Base-by-base conservation (phyloP, 2,113 vertebrate species). In the Peromyscus maniculatus region DNA sequence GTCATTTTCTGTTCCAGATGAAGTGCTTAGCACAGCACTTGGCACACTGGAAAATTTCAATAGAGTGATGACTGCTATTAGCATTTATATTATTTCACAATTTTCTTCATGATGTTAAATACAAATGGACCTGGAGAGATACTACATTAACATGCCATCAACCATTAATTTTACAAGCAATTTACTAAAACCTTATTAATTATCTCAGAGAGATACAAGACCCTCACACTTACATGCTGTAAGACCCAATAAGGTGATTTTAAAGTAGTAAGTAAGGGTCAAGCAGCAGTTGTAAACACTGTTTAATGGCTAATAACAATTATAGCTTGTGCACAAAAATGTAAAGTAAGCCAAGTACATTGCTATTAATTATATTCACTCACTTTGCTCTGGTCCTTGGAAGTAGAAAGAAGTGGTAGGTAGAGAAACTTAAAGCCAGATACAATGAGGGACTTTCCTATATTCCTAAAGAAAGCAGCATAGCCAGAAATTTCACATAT, bases 31-130 rank as follows among this genome's bases (percentile, higher is more conserved):
- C 91, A 66, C 6, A 94, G 71, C 46, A 69, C 78, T 93, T 71
- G 83, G 69, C 55, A 87, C 74, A 71, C 1, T 66, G 28, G 46
- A 75, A 57, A 72, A 71, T 75, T 87, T 93, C 46, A 89, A 55
- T 91, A 74, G 95, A 91, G 78, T 17, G 33, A 91, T 55, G 66
- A 46, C 19, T 52, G 67, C 77, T 96, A 87, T 77, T 95, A 87
- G 89, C 64, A 96, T 96, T 95, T 95, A 92, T 64, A 79, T 83
- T 93, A 90, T 93, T 95, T 95, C 69, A 94, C 93, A n/a, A 91
- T 91, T 97, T 91, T 96, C 80, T 91, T 94, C 80, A 94, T 94
- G 66, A 91, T 95, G 46, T 93, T 96, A 96, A 95, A 84, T 77
- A 74, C 72, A 94, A 69, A 87, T 80, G 13, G 64, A 91, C 78